These are phyloP conservation scores for Spilosoma lubricipeda DNA, from an alignment of 2,888 invertebrate species.

Conservation along the genomic window DNA sequence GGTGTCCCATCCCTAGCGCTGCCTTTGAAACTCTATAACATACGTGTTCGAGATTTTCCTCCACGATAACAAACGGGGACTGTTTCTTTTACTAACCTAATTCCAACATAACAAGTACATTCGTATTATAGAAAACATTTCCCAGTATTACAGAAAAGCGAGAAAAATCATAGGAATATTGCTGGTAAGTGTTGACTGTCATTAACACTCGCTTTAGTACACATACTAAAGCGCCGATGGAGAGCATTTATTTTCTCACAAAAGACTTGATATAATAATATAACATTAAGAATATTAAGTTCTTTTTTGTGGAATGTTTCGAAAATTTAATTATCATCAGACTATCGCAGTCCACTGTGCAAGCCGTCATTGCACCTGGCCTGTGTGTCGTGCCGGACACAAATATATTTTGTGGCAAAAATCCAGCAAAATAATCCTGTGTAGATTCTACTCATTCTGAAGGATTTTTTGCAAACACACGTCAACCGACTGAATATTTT, in stretches of 20 bases:
- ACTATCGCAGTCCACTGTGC: no score
- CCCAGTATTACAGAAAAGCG: background rate
- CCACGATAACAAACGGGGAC: slow-evolving; percentile 33
- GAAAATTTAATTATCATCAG: background rate
- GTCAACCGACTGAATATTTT: no score
- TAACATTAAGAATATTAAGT: no score
- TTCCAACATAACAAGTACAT: slow-evolving; percentile 28
- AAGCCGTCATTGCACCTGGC: no score
- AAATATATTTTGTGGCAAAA: no score
- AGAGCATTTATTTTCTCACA: background rate
- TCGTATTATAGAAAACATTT: slow-evolving; percentile 1
- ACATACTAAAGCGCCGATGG: background rate
- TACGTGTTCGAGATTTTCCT: slow-evolving; percentile 43
- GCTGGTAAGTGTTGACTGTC: background rate
- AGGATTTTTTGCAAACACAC: no score
- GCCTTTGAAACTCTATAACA: slow-evolving; percentile 41
- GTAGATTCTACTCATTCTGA: no score
- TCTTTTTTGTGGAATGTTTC: background rate
- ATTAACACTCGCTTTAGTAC: background rate
- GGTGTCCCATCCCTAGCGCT: slow-evolving; percentile 14
- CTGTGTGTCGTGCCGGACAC: no score
- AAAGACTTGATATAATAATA: background rate
- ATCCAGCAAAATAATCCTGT: no score
- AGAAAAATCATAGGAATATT: background rate
- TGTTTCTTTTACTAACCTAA: slow-evolving; percentile 35